Percentiles rank a stretch among this genome's conserved stretches.
Evolutionary conservation across 2,888 invertebrate genomes (phyloP).

Genomic region (Coenonympha arcania): DNA sequence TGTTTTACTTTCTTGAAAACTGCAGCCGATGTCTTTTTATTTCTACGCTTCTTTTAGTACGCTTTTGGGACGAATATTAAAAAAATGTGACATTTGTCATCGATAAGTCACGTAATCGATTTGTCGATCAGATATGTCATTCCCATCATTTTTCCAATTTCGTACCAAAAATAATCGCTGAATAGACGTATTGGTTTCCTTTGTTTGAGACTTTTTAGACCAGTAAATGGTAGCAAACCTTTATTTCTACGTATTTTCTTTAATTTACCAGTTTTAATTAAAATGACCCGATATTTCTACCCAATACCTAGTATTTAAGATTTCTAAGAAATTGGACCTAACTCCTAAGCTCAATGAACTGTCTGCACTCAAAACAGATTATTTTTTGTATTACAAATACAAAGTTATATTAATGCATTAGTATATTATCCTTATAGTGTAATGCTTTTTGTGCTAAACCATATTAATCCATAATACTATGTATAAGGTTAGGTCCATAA

Average conservation of each 20-base stretch:
- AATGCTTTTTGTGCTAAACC: conserved; percentile 1
- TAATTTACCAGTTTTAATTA: neutral
- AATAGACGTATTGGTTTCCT: neutral
- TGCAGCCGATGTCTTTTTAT: neutral
- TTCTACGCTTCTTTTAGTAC: neutral
- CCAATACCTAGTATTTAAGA: conserved; percentile 10
- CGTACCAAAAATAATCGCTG: too few relatives aligned
- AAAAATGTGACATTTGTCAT: too few relatives aligned
- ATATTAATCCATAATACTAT: conserved; percentile 12
- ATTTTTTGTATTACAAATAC: neutral
- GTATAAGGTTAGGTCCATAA: conserved; percentile 29
- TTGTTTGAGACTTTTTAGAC: neutral
- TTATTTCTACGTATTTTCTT: neutral
- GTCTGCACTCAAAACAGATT: neutral
- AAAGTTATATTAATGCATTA: too few relatives aligned
- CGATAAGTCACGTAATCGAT: too few relatives aligned
- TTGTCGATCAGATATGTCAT: too few relatives aligned
- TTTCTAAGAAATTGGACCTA: conserved; percentile 20
- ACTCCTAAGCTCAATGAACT: neutral
- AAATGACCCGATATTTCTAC: conserved; percentile 3
- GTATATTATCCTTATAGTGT: too few relatives aligned
- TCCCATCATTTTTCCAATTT: too few relatives aligned
- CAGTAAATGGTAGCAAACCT: neutral
- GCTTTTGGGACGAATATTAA: too few relatives aligned
- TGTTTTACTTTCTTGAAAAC: too few relatives aligned